Conservation (phyloP, 1,140 invertebrate genomes). For the Mizuhopecten yessoensis region DNA sequence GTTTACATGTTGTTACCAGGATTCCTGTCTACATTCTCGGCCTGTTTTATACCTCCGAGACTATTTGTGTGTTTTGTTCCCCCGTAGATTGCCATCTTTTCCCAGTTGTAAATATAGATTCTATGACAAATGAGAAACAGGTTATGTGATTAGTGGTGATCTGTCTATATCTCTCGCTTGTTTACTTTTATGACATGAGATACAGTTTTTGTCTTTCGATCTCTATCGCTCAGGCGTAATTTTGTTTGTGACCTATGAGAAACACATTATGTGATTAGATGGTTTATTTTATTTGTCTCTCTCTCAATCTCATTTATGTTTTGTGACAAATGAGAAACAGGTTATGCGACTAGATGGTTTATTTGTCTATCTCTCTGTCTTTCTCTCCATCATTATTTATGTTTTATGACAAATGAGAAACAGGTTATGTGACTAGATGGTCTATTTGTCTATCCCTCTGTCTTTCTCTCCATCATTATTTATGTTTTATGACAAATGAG, state of each 20-base stretch:
- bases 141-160: not conserved
- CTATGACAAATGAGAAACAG: conserved; percentile 25
- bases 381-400: not conserved
- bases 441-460: not conserved
- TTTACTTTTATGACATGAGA: not conserved
- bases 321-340: conserved; percentile 27
- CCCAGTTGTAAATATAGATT: not conserved
- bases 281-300: too few species aligned
- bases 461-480: too few species aligned
- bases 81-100: not conserved
- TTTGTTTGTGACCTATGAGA: not conserved
- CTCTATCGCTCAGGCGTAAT: too few species aligned
- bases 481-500: not conserved
- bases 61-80: not conserved
- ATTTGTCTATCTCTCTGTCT: not conserved
- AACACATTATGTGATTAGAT: not conserved
- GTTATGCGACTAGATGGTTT: conserved; percentile 1
- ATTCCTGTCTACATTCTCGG: conserved; percentile 29
- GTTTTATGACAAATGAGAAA: not conserved
- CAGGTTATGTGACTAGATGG: not conserved
- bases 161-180: not conserved
- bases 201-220: not conserved
- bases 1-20: not conserved
- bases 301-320: too few species aligned
- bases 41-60: not conserved